Percentiles rank a stretch among this genome's conserved stretches.
phyloP scores from a whole-genome alignment of 2,113 vertebrate genomes.

The Neopipo cinnamomea region DNA sequence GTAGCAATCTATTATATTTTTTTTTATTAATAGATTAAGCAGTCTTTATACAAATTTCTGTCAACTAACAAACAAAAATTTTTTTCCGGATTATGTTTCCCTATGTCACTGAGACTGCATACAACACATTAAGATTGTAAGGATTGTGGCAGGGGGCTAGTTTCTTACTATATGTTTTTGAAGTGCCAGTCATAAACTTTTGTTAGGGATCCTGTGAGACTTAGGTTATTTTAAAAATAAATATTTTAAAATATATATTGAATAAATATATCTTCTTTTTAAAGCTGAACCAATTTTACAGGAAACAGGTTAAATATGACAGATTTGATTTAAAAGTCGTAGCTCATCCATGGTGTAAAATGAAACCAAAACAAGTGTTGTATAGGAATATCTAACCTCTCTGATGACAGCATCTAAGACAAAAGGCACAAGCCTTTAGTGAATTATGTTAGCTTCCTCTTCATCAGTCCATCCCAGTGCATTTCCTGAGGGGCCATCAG shows the following conservation, averaged over 20 bases:
- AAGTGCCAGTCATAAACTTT: not conserved
- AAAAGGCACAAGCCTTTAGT: not conserved
- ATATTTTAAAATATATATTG: not conserved
- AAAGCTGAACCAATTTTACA: not conserved
- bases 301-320: not conserved
- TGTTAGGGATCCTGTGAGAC: not conserved
- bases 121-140: not conserved
- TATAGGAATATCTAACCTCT: not conserved
- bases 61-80: not conserved
- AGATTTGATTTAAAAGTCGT: not conserved
- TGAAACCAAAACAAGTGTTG: accelerated
- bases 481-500: not conserved
- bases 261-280: not conserved
- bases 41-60: not conserved
- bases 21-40: not conserved
- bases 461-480: not conserved
- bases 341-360: not conserved
- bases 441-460: not conserved
- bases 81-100: not conserved
- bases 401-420: not conserved
- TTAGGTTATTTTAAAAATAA: not conserved
- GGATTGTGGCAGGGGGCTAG: not conserved
- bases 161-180: not conserved
- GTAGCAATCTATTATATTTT: not conserved
- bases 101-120: accelerated